Evolutionary conservation across 2,888 invertebrate species (phyloP).

Genomic region (Pantelozetes paolii): DNA sequence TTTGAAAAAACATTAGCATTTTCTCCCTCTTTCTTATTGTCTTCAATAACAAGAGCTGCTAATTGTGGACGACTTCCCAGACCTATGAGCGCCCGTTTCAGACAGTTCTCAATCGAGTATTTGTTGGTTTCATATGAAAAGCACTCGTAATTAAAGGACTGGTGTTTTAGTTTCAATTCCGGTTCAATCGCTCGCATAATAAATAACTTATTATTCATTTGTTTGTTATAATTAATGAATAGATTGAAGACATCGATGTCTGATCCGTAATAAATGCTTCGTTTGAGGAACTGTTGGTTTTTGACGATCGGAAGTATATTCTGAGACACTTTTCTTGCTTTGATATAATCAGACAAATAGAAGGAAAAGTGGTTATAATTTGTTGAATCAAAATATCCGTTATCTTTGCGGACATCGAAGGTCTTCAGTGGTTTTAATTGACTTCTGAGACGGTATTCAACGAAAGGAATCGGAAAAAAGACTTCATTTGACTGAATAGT

Average conservation of each 20-base stretch:
- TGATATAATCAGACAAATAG: conserved; percentile 74
- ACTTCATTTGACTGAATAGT: conserved; percentile 82
- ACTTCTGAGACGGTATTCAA: conserved; percentile 64
- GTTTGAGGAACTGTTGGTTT: conserved; percentile 40
- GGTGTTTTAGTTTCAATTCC: conserved; percentile 61
- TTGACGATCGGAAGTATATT: conserved; percentile 59
- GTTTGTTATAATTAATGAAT: conserved; percentile 63
- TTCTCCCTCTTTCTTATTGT: background rate
- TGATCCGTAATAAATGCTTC: conserved; percentile 43
- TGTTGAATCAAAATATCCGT: conserved; percentile 72
- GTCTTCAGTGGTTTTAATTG: conserved; percentile 43
- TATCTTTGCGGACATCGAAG: conserved; percentile 58
- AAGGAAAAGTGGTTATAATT: conserved; percentile 71
- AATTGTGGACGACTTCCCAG: conserved; percentile 31
- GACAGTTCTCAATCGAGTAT: conserved; percentile 7
- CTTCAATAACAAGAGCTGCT: conserved; percentile 31
- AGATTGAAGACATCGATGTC: conserved; percentile 61
- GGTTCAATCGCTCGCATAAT: conserved; percentile 75
- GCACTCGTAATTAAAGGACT: conserved; percentile 19
- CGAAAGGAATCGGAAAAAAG: conserved; percentile 85
- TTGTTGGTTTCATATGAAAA: conserved; percentile 26
- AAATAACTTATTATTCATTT: conserved; percentile 58
- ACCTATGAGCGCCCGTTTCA: conserved; percentile 4
- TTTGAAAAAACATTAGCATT: background rate
- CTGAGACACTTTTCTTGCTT: conserved; percentile 62